Evolutionary conservation across 1,140 invertebrate species (phyloP).

Genomic region (Archegozetes longisetosus): DNA sequence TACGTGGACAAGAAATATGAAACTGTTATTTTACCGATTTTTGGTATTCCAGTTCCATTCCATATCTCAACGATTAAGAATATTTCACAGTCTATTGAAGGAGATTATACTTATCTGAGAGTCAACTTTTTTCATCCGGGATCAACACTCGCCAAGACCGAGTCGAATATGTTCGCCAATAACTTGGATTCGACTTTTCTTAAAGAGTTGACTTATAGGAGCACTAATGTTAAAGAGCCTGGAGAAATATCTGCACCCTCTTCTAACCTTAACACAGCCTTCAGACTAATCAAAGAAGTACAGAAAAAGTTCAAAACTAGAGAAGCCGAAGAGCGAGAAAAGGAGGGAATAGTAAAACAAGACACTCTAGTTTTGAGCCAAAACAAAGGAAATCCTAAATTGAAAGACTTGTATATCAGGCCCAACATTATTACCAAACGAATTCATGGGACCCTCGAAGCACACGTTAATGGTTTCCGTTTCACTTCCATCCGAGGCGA

Average conservation of each 20-base stretch:
- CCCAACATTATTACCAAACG: slow-evolving; percentile 94
- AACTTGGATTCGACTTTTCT: slow-evolving; percentile 82
- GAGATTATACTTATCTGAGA: slow-evolving; percentile 95
- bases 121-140: slow-evolving; percentile 99
- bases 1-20: slow-evolving; percentile 96
- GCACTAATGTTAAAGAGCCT: slow-evolving; percentile 92
- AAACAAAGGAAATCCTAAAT: slow-evolving; percentile 93
- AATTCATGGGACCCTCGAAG: slow-evolving; percentile 78
- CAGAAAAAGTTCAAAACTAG: slow-evolving; percentile 97
- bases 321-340: slow-evolving; percentile 95
- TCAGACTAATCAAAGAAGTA: slow-evolving; percentile 94
- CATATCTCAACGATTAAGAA: slow-evolving; percentile 99
- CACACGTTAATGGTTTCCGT: slow-evolving; percentile 88
- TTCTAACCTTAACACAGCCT: slow-evolving; percentile 88
- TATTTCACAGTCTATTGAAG: slow-evolving; percentile 93
- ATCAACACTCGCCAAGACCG: slow-evolving; percentile 78
- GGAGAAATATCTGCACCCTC: slow-evolving; percentile 89
- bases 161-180: slow-evolving; percentile 71
- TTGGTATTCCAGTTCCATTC: slow-evolving; percentile 87
- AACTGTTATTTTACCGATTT: slow-evolving; percentile 89
- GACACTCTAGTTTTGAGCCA: slow-evolving; percentile 88
- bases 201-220: slow-evolving; percentile 99
- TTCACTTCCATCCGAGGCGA: slow-evolving; percentile 96
- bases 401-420: slow-evolving; percentile 95
- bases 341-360: slow-evolving; percentile 91